phyloP scores from a whole-genome alignment of 2,113 vertebrate genomes.

The Mesitornis unicolor region DNA sequence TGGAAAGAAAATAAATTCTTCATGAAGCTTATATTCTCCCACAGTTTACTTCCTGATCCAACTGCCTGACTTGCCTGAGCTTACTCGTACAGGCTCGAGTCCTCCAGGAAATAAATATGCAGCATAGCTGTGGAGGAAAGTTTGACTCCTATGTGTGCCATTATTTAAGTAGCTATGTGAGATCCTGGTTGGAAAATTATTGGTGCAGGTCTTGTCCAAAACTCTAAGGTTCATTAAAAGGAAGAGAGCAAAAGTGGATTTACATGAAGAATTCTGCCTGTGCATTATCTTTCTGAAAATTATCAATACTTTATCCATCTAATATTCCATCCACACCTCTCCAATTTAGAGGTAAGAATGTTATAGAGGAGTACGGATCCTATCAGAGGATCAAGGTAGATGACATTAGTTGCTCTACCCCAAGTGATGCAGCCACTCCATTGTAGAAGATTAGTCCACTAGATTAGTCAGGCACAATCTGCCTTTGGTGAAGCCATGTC shows the following conservation, averaged over 20 bases:
- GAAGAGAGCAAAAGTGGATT: background rate
- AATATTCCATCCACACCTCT: background rate
- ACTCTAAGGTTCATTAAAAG: background rate
- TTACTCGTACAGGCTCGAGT: background rate
- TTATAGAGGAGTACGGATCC: background rate
- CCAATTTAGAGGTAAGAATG: background rate
- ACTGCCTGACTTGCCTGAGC: background rate
- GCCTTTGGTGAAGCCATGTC: background rate
- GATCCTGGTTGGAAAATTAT: background rate
- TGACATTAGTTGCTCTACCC: background rate
- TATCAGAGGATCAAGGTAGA: background rate
- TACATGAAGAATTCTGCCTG: background rate
- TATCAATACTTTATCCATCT: background rate
- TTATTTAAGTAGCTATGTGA: background rate
- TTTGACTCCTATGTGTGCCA: background rate
- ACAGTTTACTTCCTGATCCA: background rate
- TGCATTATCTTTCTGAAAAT: background rate
- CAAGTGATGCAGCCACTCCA: background rate
- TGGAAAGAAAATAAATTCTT: background rate
- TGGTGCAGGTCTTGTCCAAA: background rate
- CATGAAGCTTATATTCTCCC: background rate
- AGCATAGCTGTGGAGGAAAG: background rate
- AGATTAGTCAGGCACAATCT: background rate
- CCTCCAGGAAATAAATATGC: background rate
- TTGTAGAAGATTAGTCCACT: background rate